Evolutionary conservation across 2,113 vertebrate genomes (phyloP), one percentile per base, ranked within the genome.

Genomic region (Tragelaphus scriptus): DNA sequence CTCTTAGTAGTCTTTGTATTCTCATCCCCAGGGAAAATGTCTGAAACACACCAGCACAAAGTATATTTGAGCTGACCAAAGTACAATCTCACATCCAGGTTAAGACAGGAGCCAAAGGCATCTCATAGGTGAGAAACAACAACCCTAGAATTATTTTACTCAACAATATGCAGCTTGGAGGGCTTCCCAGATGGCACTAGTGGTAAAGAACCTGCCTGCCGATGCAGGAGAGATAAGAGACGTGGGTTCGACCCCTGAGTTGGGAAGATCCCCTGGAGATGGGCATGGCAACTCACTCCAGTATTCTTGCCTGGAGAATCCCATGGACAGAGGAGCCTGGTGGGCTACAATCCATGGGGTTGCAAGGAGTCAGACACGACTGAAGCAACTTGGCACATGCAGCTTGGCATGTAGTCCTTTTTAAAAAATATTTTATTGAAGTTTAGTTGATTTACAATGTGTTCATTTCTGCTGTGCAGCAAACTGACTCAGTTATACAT

Each of bases 171-270:
- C n/a, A 71, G 68, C n/a, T 23, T 12, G 19, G 68, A 71, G 68
- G 10, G n/a, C 19, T 12, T 71, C 68, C n/a, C 19, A 71, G 68
- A 71, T 2, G 17, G 19, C 5, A 40, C 19, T 40, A 40, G 68
- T 23, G 68, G 68, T 40, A 40, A 71, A 40, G 68, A 40, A 40
- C 19, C 68, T 71, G 19, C n/a, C 68, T 71, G 68, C 19, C 0
- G 4, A 71, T 40, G 19, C n/a, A 71, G 68, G 68, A 71, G 10
- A 40, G 19, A 40, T 6, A 12, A 23, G n/a, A 71, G n/a, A 71
- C 0, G 0, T 0, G 2, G 9, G n/a, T 71, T 71, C 2, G 5
- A 40, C 23, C n/a, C 68, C 68, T 40, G 68, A 19, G 68, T 71
- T 71, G 68, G n/a, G n/a, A 40, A 36, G 68, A 40, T 40, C 19